Base-by-base conservation (phyloP, 2,888 invertebrate species). In the Helobdella robusta region DNA sequence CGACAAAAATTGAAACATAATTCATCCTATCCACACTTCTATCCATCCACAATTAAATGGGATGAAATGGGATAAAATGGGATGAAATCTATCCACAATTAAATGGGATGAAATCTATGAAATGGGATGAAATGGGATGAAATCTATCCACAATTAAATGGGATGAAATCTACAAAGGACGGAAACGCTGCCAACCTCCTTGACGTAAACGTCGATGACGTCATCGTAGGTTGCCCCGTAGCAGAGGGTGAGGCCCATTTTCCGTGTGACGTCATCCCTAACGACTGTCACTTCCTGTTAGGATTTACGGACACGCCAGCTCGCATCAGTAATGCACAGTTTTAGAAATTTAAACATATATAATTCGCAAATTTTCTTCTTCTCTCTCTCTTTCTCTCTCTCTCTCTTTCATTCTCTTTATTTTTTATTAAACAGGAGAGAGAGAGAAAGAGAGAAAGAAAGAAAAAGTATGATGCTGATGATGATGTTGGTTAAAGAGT, bases 231-330 rank as follows among this genome's bases (percentile, higher is more conserved):
- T 81, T 18, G 83, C 83, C 73, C 85, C 85, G 75, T 85, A 86
- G 77, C 85, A 86, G 59, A 87, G 83, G 30, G 86, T 85, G 67
- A 87, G 79, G 4, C 87, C 87, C 8, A 87, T 79, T 74, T 84
- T 84, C 75, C 85, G 85, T 67, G 83, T 82, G 67, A 82, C 82
- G 56, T 80, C 81, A 35, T 81, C 80, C 73, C 85, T 84, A 68
- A 83, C 80, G 67, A 86, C 78, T 36, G 84, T 84, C 66, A 86
- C 84, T 81, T 87, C 86, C 86, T 86, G 80, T 18, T 75, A 76
- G 58, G 54, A n/a, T n/a, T n/a, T n/a, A n/a, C n/a, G n/a, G n/a
- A n/a, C n/a, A n/a, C n/a, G n/a, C n/a, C n/a, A n/a, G n/a, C n/a
- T n/a, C n/a, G n/a, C n/a, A n/a, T n/a, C n/a, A n/a, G n/a, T n/a